These are phyloP conservation scores for Amblyopsis rosae DNA, from an alignment of 2,113 vertebrate genomes.

Conservation along the genomic window DNA sequence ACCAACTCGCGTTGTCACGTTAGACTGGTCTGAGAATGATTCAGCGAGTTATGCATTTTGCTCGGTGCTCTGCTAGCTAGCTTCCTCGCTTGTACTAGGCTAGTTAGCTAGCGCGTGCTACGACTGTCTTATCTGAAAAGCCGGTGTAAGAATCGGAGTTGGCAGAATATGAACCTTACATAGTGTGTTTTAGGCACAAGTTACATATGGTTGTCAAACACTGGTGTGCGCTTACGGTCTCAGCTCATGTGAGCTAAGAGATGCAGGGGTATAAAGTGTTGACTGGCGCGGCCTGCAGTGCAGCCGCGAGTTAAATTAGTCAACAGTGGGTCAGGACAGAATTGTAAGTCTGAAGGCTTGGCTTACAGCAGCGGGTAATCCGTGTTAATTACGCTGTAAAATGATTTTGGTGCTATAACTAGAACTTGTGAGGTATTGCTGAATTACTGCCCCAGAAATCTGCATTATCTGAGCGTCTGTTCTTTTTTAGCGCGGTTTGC, in stretches of 20 bases:
- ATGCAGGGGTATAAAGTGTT: constrained; percentile 28
- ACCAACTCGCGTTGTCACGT: constrained; percentile 65
- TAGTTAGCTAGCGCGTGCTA: constrained; percentile 66
- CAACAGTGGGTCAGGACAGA: constrained; percentile 45
- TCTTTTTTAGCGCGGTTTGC: constrained; percentile 33
- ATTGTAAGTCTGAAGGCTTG: constrained; percentile 19
- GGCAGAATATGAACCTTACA: constrained; percentile 1
- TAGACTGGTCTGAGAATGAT: constrained; percentile 73
- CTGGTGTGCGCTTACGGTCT: constrained; percentile 19
- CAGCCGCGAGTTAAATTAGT: constrained; percentile 72
- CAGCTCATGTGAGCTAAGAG: constrained; percentile 14
- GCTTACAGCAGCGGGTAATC: constrained; percentile 42
- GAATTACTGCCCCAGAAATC: neutral
- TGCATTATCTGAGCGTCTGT: neutral
- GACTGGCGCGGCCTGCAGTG: constrained; percentile 55
- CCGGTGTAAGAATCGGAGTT: constrained; percentile 29
- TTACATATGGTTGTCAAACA: neutral
- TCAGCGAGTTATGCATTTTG: constrained; percentile 76
- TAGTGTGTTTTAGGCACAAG: constrained; percentile 23
- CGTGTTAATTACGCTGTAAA: neutral
- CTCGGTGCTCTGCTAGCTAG: constrained; percentile 54
- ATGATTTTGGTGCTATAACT: neutral
- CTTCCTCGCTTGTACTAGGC: constrained; percentile 41
- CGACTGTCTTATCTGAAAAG: constrained; percentile 32
- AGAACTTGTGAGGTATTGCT: neutral